Conservation (phyloP, 2,888 invertebrate genomes). For the Nineta flava region DNA sequence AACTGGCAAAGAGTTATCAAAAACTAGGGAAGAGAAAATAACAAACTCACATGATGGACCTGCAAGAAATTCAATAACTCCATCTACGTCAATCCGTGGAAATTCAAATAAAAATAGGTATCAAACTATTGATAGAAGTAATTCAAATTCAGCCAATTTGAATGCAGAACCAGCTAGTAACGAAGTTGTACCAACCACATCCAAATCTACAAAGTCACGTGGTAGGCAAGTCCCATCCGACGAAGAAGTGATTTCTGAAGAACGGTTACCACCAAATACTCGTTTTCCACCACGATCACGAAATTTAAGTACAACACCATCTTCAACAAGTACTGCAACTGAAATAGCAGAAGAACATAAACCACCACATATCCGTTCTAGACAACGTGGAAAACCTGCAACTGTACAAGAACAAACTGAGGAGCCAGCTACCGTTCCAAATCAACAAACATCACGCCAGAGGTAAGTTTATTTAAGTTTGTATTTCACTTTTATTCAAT, state of each 20-base stretch:
- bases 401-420: not conserved
- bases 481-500: not conserved
- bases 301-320: constrained; percentile 36
- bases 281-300: constrained; percentile 62
- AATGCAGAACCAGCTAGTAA: constrained; percentile 44
- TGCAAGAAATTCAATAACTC: constrained; percentile 31
- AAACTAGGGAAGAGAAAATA: constrained; percentile 17
- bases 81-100: constrained; percentile 25
- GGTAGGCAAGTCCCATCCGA: constrained; percentile 15
- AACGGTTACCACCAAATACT: constrained; percentile 62
- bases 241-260: constrained; percentile 13
- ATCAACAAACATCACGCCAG: not conserved
- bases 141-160: constrained; percentile 24
- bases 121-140: constrained; percentile 35
- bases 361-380: constrained; percentile 28
- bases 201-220: constrained; percentile 16
- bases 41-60: constrained; percentile 45
- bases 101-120: constrained; percentile 37
- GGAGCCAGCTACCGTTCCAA: not conserved
- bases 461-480: not conserved
- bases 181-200: constrained; percentile 39
- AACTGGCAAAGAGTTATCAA: constrained; percentile 24
- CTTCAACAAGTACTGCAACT: constrained; percentile 15
- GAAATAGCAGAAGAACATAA: constrained; percentile 19
- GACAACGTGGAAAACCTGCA: constrained; percentile 26